A percentile compares a stretch with the other conserved stretches of the same genome.
phyloP scores from a whole-genome alignment of 2,113 vertebrate species.

The Scatophagus argus region DNA sequence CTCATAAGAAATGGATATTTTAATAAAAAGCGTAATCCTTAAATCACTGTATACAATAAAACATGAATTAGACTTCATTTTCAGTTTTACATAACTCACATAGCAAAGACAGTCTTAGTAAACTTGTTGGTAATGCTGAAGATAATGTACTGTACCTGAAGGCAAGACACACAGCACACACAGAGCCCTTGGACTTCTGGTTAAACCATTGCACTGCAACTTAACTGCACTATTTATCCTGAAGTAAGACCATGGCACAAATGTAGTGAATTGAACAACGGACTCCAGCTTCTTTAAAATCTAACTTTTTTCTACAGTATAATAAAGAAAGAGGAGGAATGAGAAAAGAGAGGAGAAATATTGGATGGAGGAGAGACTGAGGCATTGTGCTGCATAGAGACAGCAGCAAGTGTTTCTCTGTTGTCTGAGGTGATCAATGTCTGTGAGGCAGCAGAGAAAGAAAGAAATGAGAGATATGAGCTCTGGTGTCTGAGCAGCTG shows the following conservation, averaged over 20 bases:
- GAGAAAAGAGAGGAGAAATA: conserved; percentile 20
- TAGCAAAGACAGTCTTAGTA: background rate
- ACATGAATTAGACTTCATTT: background rate
- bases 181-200: no score
- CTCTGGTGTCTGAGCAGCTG: conserved; percentile 39
- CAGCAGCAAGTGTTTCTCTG: conserved; percentile 60
- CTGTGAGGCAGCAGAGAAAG: conserved; percentile 54
- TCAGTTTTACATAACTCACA: background rate
- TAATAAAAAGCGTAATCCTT: no score
- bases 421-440: conserved; percentile 60
- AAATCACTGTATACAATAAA: background rate
- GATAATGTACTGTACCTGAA: background rate
- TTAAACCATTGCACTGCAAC: background rate
- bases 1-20: background rate
- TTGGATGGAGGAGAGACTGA: conserved; percentile 22
- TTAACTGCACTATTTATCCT: background rate
- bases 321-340: conserved; percentile 14
- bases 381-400: conserved; percentile 49
- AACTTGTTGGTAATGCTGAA: background rate
- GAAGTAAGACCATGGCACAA: background rate
- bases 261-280: background rate
- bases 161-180: background rate
- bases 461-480: conserved; percentile 46
- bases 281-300: conserved; percentile 18
- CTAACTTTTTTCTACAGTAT: background rate